These are phyloP conservation scores for Cyphomyrus discorhynchus DNA, from an alignment of 2,113 vertebrate species.

Conservation along the genomic window DNA sequence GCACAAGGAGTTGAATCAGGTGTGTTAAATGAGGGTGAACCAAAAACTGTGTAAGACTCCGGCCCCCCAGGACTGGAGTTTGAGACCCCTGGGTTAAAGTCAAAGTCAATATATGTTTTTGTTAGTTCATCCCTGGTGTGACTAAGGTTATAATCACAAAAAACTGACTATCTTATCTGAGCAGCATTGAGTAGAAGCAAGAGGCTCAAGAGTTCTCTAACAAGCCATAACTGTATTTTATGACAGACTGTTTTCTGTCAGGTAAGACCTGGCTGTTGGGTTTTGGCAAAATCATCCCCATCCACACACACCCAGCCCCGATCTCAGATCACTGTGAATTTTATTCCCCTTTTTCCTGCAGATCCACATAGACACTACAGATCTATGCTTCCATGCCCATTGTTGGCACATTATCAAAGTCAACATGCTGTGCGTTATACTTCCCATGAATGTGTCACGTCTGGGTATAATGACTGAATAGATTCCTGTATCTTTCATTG, in stretches of 20 bases:
- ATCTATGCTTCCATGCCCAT: neutral
- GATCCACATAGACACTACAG: neutral
- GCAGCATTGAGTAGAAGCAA: neutral
- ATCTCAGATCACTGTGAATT: neutral
- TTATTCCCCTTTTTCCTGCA: neutral
- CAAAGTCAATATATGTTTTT: neutral
- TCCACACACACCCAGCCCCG: neutral
- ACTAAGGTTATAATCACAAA: neutral
- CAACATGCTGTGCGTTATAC: neutral
- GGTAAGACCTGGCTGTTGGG: neutral
- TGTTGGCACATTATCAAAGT: neutral
- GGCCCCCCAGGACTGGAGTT: too few relatives aligned
- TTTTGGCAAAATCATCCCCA: neutral
- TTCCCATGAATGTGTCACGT: neutral
- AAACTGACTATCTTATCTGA: neutral
- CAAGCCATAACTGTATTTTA: neutral
- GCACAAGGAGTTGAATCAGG: too few relatives aligned
- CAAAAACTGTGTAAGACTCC: too few relatives aligned
- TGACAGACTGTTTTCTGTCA: neutral
- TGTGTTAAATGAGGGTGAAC: too few relatives aligned
- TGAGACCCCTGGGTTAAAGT: neutral
- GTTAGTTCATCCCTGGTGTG: neutral
- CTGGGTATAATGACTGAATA: neutral
- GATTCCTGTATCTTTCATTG: neutral
- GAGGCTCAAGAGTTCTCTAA: neutral